A percentile compares a stretch with the other conserved stretches of the same genome.
Evolutionary conservation across 2,797 vertebrate genomes (phyloP).

Genomic region (Babyrousa celebensis): DNA sequence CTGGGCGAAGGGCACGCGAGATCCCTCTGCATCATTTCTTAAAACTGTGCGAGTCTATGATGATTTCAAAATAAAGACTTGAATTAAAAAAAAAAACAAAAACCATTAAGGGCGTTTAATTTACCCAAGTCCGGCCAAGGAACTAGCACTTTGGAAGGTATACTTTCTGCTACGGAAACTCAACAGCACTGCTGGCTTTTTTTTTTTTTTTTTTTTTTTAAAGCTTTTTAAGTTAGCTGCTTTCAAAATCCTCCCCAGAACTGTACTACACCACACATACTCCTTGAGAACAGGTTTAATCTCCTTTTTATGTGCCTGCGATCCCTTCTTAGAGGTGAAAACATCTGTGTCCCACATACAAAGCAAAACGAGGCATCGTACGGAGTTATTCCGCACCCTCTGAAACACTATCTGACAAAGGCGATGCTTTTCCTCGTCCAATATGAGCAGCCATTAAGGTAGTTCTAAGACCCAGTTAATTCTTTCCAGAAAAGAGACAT

Average conservation of each 20-base stretch:
- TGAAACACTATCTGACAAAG: constrained; percentile 50
- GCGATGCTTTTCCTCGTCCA: constrained; percentile 44
- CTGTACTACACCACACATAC: neutral
- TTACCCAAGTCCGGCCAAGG: neutral
- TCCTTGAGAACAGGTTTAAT: neutral
- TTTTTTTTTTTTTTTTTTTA: too few species aligned
- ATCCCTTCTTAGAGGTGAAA: constrained; percentile 51
- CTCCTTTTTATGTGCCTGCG: constrained; percentile 54
- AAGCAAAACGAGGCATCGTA: constrained; percentile 32
- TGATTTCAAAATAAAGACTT: constrained; percentile 46
- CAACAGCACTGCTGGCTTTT: neutral
- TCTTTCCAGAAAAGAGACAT: constrained; percentile 51
- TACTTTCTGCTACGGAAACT: neutral
- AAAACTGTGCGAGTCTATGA: neutral
- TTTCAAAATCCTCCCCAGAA: constrained; percentile 35
- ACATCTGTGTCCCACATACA: constrained; percentile 56
- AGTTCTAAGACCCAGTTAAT: neutral
- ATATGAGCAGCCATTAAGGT: neutral
- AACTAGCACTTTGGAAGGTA: neutral
- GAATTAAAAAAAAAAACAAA: constrained; percentile 14
- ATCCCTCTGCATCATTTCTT: neutral
- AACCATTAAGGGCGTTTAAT: neutral
- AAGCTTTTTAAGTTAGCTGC: neutral
- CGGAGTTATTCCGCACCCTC: neutral
- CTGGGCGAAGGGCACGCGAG: neutral